A percentile compares a stretch with the other conserved stretches of the same genome.
These are phyloP conservation scores for Thymallus thymallus DNA, from an alignment of 2,113 vertebrate genomes.

Conservation along the genomic window DNA sequence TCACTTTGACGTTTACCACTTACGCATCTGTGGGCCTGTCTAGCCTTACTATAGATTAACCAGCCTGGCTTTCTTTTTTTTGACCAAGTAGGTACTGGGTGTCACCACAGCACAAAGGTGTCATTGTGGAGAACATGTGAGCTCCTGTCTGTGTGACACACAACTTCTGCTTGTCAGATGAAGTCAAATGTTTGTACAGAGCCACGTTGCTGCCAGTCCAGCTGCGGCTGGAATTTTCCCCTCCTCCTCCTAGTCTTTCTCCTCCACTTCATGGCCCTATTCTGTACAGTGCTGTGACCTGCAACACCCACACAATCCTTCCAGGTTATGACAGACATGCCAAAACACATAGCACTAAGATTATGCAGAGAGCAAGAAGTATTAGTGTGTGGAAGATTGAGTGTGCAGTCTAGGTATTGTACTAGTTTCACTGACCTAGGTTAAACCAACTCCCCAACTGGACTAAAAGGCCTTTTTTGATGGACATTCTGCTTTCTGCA, in stretches of 20 bases:
- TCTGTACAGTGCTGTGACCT: not conserved
- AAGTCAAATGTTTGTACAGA: not conserved
- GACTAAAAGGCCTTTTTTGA: too few relatives aligned
- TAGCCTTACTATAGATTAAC: not conserved
- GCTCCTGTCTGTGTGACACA: not conserved
- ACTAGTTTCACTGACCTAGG: too few relatives aligned
- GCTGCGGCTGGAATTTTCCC: not conserved
- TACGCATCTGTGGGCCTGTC: conserved; percentile 13
- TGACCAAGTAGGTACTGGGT: not conserved
- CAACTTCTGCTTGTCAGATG: not conserved
- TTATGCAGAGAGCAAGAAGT: not conserved
- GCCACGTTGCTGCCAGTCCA: not conserved
- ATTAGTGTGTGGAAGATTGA: not conserved
- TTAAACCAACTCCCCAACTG: too few relatives aligned
- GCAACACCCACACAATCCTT: not conserved
- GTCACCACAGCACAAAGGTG: conserved; percentile 4
- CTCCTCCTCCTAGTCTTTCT: not conserved
- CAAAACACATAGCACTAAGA: not conserved
- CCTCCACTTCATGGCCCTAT: not conserved
- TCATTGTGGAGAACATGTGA: conserved; percentile 1
- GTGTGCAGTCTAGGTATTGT: not conserved
- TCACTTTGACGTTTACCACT: conserved; percentile 53
- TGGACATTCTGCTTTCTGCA: too few relatives aligned
- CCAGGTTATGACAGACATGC: not conserved
- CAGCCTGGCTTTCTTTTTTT: not conserved